phyloP scores from a whole-genome alignment of 1,140 invertebrate genomes.

The Druon quercuslanigerum region DNA sequence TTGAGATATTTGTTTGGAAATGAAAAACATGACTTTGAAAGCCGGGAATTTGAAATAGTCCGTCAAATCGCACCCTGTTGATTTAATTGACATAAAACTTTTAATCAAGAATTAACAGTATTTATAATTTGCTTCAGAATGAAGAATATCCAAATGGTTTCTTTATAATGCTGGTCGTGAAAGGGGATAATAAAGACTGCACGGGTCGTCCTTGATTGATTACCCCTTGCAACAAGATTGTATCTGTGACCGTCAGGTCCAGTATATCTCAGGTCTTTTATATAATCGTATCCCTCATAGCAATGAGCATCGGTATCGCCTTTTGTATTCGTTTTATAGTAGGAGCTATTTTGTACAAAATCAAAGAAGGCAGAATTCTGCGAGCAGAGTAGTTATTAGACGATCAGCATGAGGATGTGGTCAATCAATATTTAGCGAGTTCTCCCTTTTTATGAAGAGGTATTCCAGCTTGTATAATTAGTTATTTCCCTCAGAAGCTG shows the following conservation, averaged over 20 bases:
- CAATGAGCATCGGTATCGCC: slow-evolving; percentile 75
- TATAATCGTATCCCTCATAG: slow-evolving; percentile 77
- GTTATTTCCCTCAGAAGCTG: neutral
- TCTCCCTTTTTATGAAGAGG: slow-evolving; percentile 61
- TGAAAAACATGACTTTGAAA: no score
- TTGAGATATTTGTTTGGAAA: no score
- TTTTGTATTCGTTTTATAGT: slow-evolving; percentile 79
- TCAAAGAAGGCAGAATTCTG: slow-evolving; percentile 70
- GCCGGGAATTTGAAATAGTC: no score
- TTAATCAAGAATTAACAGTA: no score
- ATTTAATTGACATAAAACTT: no score
- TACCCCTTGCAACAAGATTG: slow-evolving; percentile 73
- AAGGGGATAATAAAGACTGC: slow-evolving; percentile 85
- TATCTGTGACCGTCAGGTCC: slow-evolving; percentile 76
- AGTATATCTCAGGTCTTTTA: slow-evolving; percentile 80
- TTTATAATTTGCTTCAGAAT: no score
- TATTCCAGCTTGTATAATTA: slow-evolving; percentile 43
- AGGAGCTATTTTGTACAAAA: slow-evolving; percentile 74
- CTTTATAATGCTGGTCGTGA: slow-evolving; percentile 88
- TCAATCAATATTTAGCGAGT: slow-evolving; percentile 46
- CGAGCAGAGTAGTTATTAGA: slow-evolving; percentile 56
- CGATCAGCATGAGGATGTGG: slow-evolving; percentile 46
- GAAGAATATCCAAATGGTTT: slow-evolving; percentile 84
- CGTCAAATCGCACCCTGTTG: no score
- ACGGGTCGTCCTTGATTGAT: slow-evolving; percentile 65